Evolutionary conservation across 1,140 invertebrate species (phyloP).

Genomic region (Drosophila azteca): DNA sequence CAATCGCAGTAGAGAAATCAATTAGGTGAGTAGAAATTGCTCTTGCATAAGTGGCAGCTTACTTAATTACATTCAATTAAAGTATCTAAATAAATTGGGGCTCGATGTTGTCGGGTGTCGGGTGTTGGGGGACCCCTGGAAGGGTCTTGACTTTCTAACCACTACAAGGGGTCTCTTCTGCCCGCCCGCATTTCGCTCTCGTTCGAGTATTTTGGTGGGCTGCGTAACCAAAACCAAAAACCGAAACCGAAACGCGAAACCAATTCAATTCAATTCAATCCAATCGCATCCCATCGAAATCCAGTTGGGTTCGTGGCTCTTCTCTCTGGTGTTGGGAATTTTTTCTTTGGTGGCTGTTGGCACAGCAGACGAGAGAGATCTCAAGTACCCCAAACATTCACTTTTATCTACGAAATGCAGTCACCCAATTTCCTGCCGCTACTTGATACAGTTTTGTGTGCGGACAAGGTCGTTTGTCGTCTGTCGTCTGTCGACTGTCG

Average conservation of each 20-base stretch:
- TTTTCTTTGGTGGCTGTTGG: constrained; percentile 36
- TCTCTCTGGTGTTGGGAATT: constrained; percentile 51
- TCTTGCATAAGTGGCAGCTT: constrained; percentile 60
- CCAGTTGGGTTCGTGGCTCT: constrained; percentile 17
- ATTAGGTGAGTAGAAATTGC: constrained; percentile 34
- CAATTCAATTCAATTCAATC: constrained; percentile 40
- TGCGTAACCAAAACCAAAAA: constrained; percentile 62
- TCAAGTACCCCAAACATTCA: constrained; percentile 80
- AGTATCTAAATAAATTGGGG: constrained; percentile 62
- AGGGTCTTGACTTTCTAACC: constrained; percentile 68
- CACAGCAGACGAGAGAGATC: constrained; percentile 59
- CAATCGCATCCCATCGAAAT: constrained; percentile 31
- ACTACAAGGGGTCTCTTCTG: constrained; percentile 13
- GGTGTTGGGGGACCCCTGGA: constrained; percentile 35
- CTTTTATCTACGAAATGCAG: constrained; percentile 66
- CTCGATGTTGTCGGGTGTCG: background rate
- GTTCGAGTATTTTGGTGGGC: constrained; percentile 47
- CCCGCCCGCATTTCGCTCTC: constrained; percentile 9
- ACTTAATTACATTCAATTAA: constrained; percentile 64
- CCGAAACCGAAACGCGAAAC: constrained; percentile 20
- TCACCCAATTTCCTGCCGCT: constrained; percentile 76
- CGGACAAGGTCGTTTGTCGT: constrained; percentile 62
- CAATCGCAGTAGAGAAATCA: constrained; percentile 38
- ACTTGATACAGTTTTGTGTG: constrained; percentile 74
- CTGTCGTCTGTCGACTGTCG: too few relatives aligned